Evolutionary conservation across 1,140 invertebrate genomes (phyloP).

Genomic region (Eueides isabella): DNA sequence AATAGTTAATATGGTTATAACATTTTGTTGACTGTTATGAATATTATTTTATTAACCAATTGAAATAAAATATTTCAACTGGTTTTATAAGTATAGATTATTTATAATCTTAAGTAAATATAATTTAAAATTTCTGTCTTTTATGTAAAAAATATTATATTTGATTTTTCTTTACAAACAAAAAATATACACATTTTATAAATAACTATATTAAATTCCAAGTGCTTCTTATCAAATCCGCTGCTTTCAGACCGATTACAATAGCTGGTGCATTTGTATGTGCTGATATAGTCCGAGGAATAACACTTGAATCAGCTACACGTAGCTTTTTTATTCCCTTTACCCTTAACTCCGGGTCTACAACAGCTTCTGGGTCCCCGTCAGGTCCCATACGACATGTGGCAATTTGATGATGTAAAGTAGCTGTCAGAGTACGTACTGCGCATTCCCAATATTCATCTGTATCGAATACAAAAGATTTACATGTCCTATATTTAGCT

Average conservation of each 20-base stretch:
- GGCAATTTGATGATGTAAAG: slow-evolving; percentile 84
- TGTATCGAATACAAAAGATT: slow-evolving; percentile 65
- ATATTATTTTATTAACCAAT: too few species aligned
- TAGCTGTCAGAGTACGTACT: slow-evolving; percentile 77
- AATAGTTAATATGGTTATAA: too few species aligned
- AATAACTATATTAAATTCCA: slow-evolving; percentile 39
- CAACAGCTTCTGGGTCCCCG: slow-evolving; percentile 81
- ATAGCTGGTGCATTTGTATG: slow-evolving; percentile 82
- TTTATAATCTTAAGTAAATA: too few species aligned
- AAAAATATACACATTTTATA: background rate
- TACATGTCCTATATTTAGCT: slow-evolving; percentile 77
- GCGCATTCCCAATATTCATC: slow-evolving; percentile 85
- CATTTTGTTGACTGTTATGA: too few species aligned
- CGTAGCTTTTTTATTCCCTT: slow-evolving; percentile 79
- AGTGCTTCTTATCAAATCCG: slow-evolving; percentile 75
- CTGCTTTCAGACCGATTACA: slow-evolving; percentile 81
- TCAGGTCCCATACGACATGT: slow-evolving; percentile 86
- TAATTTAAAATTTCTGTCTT: background rate
- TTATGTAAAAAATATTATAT: background rate
- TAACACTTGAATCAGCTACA: slow-evolving; percentile 83
- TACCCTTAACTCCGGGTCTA: slow-evolving; percentile 82
- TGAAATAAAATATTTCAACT: too few species aligned
- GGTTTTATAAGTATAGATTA: too few species aligned
- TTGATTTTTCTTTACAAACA: background rate
- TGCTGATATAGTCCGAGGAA: slow-evolving; percentile 80